Conservation (phyloP, 1,140 invertebrate species). For the Stegodyphus dumicola region DNA sequence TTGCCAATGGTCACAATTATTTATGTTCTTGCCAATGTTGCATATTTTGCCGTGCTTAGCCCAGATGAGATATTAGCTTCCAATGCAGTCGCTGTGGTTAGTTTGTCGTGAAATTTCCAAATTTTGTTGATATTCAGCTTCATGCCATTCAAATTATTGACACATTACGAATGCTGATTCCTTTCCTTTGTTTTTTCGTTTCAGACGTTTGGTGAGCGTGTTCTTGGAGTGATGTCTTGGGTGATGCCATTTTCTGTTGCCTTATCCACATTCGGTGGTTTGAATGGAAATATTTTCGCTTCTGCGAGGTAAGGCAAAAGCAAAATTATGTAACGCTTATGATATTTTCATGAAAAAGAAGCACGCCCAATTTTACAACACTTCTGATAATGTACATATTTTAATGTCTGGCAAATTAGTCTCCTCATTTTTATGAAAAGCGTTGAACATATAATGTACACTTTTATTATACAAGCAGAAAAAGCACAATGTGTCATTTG, state of each 20-base stretch:
- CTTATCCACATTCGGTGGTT: conserved; percentile 84
- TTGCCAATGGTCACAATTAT: conserved; percentile 89
- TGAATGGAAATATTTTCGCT: conserved; percentile 92
- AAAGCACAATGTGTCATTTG: too few relatives aligned
- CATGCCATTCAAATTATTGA: too few relatives aligned
- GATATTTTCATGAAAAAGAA: too few relatives aligned
- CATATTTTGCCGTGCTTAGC: conserved; percentile 91
- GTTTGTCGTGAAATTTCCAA: neutral
- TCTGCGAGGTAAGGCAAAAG: conserved; percentile 68
- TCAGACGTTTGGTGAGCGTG: conserved; percentile 83
- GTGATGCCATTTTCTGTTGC: conserved; percentile 88
- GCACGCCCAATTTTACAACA: too few relatives aligned
- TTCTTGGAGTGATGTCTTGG: conserved; percentile 79
- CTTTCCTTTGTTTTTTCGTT: conserved; percentile 62
- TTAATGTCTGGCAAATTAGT: too few relatives aligned
- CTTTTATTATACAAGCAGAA: too few relatives aligned
- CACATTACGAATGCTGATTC: too few relatives aligned
- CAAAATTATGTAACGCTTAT: too few relatives aligned
- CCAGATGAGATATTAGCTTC: conserved; percentile 84
- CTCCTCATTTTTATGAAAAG: too few relatives aligned
- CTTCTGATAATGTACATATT: too few relatives aligned
- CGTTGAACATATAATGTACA: too few relatives aligned
- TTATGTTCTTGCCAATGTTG: conserved; percentile 92
- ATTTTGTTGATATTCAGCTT: too few relatives aligned
- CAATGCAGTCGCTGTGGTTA: conserved; percentile 88